These are phyloP conservation scores for Rhorus exstirpatorius DNA, from an alignment of 2,888 invertebrate genomes.

Conservation along the genomic window DNA sequence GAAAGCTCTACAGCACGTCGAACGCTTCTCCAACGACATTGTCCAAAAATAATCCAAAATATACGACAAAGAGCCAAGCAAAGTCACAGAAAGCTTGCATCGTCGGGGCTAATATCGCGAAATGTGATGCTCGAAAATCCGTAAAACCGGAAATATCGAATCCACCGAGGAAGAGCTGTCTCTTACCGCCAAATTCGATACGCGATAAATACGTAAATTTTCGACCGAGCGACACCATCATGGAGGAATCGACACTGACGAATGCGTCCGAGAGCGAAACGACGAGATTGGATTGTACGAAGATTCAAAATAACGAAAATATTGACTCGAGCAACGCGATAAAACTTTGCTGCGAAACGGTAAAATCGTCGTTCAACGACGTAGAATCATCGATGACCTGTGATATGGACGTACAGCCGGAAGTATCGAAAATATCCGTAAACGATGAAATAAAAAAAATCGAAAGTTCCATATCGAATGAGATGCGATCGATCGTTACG, in stretches of 20 bases:
- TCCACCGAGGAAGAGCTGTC: slow-evolving; percentile 32
- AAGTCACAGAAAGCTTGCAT: neutral
- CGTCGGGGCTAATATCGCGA: neutral
- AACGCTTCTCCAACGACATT: slow-evolving; percentile 2
- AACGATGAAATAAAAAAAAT: neutral
- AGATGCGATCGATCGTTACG: neutral
- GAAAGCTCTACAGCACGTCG: slow-evolving; percentile 42
- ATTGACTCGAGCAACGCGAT: neutral
- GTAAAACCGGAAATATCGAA: neutral
- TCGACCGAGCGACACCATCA: slow-evolving; percentile 2
- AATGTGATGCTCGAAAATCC: neutral
- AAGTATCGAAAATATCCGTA: neutral
- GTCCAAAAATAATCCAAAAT: neutral
- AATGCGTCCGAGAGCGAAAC: neutral
- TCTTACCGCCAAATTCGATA: slow-evolving; percentile 52
- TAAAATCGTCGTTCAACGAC: neutral
- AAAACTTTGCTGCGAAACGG: neutral
- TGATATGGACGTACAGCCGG: neutral
- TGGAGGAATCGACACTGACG: slow-evolving; percentile 26
- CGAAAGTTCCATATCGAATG: neutral
- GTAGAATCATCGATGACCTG: neutral
- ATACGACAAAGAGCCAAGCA: neutral
- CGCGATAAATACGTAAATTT: slow-evolving; percentile 28
- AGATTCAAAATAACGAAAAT: neutral
- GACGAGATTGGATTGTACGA: neutral